Evolutionary conservation across 30 jellyfish, hydroid and myxozoan genomes (phyloP), one percentile per base, ranked within the genome.

Genomic region (Chironex yamaguchii): DNA sequence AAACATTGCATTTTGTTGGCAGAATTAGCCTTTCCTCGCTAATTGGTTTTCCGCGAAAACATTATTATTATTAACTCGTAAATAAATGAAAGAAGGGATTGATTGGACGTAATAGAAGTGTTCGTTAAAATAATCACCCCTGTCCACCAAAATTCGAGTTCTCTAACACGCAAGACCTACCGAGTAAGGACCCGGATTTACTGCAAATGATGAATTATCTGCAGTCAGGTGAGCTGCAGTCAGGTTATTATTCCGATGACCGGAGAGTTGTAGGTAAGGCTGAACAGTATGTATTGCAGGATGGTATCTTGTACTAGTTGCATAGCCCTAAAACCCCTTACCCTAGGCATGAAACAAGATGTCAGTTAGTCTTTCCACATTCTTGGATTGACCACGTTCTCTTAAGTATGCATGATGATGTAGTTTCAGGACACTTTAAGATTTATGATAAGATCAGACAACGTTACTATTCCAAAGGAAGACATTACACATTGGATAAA

Each of bases 251-350:
- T 36, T 48, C 81, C 1, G 91, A 64, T 62, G 85, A 81, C 36
- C 91, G 84, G 74, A 81, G 27, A 36, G 17, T 71, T 42, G 29
- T 71, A 14, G 17, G 80, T 1, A 52, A 17, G 49, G 81, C 90
- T 31, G 76, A 73, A 12, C 63, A 86, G 62, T 86, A 64, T 49
- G 27, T 63, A n/a, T 31, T 27, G 34, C 52, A 49, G 9, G 84
- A 84, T 34, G 92, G 96, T 29, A 63, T 87, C 50, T 22, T 77
- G 48, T 77, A 77, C 67, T 91, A 87, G 66, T 33, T 87, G 88
- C 77, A 1, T 29, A 77, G 84, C 67, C 96, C 96, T 49, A 77
- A 36, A 1, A 65, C 92, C n/a, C 85, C 79, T 2, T 30, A 50
- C 12, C 78, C 73, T 71, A 73, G 86, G 69, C 82, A 51, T 31